phyloP scores from a whole-genome alignment of 1,140 invertebrate species.

The Drepana arcuata region DNA sequence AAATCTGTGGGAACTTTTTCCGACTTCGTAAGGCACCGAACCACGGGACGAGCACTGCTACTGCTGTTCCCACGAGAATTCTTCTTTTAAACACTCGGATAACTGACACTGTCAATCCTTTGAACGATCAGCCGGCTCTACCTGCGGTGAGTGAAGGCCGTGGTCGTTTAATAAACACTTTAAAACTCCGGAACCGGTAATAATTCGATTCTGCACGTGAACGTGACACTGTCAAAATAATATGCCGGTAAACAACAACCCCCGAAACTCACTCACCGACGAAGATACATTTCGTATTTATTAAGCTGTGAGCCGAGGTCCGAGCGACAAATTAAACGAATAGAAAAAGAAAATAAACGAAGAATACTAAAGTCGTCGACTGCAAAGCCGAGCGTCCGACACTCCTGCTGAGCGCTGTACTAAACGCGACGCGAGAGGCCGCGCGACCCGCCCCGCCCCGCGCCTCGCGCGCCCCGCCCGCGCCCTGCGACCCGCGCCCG shows the following conservation, averaged over 20 bases:
- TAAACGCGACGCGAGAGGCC: conserved; percentile 66
- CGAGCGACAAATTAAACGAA: conserved; percentile 64
- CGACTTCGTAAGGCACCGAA: conserved; percentile 16
- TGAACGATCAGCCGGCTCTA: conserved; percentile 52
- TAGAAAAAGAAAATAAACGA: conserved; percentile 71
- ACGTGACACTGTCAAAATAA: conserved; percentile 63
- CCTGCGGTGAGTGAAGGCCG: conserved; percentile 57
- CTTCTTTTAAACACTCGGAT: conserved; percentile 22
- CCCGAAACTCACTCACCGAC: conserved; percentile 35
- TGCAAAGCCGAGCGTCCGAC: conserved; percentile 63
- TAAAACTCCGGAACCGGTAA: conserved; percentile 63
- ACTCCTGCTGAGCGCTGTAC: conserved; percentile 67
- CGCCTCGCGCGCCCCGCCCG: conserved; percentile 39
- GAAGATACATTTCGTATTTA: conserved; percentile 39
- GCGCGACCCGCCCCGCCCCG: conserved; percentile 53
- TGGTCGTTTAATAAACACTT: conserved; percentile 59
- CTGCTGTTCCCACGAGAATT: conserved; percentile 25
- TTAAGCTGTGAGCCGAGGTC: conserved; percentile 28
- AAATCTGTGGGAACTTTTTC: conserved; percentile 35
- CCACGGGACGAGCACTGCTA: conserved; percentile 14
- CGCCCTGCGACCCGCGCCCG: conserved; percentile 43
- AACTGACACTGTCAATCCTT: conserved; percentile 40
- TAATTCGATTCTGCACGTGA: conserved; percentile 57
- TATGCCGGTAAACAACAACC: conserved; percentile 35
- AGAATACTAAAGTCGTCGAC: conserved; percentile 66